phyloP scores from a whole-genome alignment of 2,797 vertebrate genomes.

The Okamejei kenojei region DNA sequence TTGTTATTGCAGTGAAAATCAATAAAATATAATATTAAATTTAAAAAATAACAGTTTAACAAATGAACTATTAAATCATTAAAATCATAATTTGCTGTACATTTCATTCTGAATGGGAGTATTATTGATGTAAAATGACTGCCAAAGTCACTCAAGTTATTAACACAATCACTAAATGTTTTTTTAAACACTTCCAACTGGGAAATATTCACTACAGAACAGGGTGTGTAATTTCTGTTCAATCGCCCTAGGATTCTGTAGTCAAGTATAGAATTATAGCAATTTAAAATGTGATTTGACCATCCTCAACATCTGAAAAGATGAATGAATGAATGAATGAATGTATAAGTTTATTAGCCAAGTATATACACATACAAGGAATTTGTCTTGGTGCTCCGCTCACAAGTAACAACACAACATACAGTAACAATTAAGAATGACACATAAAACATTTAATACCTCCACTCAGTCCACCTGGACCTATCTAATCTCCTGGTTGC shows the following conservation, averaged over 20 bases:
- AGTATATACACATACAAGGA: too few relatives aligned
- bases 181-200: not conserved
- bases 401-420: too few relatives aligned
- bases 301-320: not conserved
- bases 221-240: not conserved
- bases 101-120: not conserved
- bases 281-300: not conserved
- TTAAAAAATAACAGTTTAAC: not conserved
- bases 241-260: not conserved
- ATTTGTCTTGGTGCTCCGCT: too few relatives aligned
- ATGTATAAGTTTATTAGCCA: too few relatives aligned
- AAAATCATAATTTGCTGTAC: not conserved
- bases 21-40: not conserved
- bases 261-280: not conserved
- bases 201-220: not conserved
- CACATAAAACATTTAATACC: too few relatives aligned
- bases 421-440: too few relatives aligned
- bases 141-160: not conserved
- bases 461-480: too few relatives aligned
- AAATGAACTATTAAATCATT: not conserved
- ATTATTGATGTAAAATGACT: conserved; percentile 1
- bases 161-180: not conserved
- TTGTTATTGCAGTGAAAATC: not conserved
- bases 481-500: too few relatives aligned
- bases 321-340: too few relatives aligned